These are phyloP conservation scores for Drosophila pruinosa DNA, from an alignment of 1,140 invertebrate genomes.

Conservation along the genomic window DNA sequence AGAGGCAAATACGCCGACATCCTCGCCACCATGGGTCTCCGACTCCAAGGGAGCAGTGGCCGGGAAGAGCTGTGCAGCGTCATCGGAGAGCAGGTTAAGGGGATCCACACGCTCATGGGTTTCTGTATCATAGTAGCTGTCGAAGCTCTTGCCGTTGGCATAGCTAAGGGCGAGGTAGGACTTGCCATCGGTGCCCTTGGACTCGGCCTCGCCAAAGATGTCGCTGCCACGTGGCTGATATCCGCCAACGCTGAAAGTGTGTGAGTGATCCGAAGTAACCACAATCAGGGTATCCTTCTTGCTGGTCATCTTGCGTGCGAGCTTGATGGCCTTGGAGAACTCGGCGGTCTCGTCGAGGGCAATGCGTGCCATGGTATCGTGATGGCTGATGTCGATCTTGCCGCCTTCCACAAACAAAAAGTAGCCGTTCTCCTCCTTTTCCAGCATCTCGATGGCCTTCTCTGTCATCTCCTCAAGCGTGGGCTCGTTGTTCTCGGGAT, in stretches of 20 bases:
- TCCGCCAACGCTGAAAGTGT: conserved; percentile 86
- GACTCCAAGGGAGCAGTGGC: conserved; percentile 83
- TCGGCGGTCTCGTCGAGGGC: conserved; percentile 88
- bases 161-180: conserved; percentile 89
- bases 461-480: conserved; percentile 91
- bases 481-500: conserved; percentile 84
- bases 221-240: conserved; percentile 85
- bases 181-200: conserved; percentile 82
- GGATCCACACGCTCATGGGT: conserved; percentile 67
- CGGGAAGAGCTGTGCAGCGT: conserved; percentile 82
- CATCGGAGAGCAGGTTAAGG: neutral
- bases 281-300: conserved; percentile 87
- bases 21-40: conserved; percentile 89
- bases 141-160: conserved; percentile 87
- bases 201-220: conserved; percentile 83
- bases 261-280: conserved; percentile 88
- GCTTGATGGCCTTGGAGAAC: conserved; percentile 85
- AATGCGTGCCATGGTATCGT: conserved; percentile 87
- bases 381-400: conserved; percentile 92
- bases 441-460: conserved; percentile 91
- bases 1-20: conserved; percentile 86
- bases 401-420: conserved; percentile 86
- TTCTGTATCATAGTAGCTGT: conserved; percentile 67
- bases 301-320: conserved; percentile 84
- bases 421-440: conserved; percentile 89